Percentiles rank a stretch among this genome's conserved stretches.
These are phyloP conservation scores for Alloplasta piceator DNA, from an alignment of 2,888 invertebrate species.

Conservation along the genomic window DNA sequence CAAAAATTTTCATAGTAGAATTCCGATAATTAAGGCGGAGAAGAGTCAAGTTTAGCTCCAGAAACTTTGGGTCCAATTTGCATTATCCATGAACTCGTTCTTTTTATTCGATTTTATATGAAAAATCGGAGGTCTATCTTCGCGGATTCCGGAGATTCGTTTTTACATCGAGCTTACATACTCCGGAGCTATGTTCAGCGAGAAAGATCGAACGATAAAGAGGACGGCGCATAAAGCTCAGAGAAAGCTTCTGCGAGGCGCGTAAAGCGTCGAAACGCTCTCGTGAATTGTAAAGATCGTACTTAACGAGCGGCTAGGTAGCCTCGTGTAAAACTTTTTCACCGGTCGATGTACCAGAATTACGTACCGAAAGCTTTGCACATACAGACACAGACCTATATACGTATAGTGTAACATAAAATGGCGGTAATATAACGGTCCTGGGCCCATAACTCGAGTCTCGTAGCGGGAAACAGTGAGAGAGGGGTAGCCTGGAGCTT, in stretches of 20 bases:
- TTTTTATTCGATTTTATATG: too few relatives aligned
- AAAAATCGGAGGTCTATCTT: too few relatives aligned
- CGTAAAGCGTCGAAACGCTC: slow-evolving; percentile 37
- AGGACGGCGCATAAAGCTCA: too few relatives aligned
- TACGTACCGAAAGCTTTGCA: slow-evolving; percentile 10
- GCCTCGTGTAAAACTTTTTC: slow-evolving; percentile 52
- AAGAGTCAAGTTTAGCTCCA: too few relatives aligned
- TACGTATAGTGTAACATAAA: background rate
- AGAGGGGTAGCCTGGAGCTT: slow-evolving; percentile 50
- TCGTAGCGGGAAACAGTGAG: slow-evolving; percentile 20
- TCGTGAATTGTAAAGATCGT: slow-evolving; percentile 40
- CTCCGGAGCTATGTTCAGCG: too few relatives aligned
- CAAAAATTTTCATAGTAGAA: too few relatives aligned
- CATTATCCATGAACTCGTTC: too few relatives aligned
- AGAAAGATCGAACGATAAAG: too few relatives aligned
- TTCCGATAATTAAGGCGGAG: too few relatives aligned
- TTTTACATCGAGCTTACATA: too few relatives aligned
- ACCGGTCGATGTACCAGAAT: slow-evolving; percentile 19
- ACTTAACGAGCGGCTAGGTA: slow-evolving; percentile 41
- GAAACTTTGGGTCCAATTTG: too few relatives aligned
- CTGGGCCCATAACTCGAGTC: slow-evolving; percentile 39
- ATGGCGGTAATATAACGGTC: slow-evolving; percentile 52
- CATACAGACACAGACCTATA: background rate
- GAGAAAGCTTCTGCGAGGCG: slow-evolving; percentile 3
- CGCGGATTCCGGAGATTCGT: too few relatives aligned